Conservation (phyloP, 2,113 vertebrate genomes). For the Dicentrarchus labrax region DNA sequence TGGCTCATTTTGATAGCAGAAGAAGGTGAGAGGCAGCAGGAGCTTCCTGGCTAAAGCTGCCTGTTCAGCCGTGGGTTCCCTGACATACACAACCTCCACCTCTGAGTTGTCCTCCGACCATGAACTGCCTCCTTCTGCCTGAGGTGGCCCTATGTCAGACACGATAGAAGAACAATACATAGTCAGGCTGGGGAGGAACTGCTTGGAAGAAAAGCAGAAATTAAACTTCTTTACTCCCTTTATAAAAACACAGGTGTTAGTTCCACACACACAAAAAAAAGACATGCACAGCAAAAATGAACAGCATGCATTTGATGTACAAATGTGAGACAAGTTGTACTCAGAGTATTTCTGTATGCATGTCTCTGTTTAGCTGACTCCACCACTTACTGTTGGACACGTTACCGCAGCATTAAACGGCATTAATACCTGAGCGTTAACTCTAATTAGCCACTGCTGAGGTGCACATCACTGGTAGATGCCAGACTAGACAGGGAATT, state of each 20-base stretch:
- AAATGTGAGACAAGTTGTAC: conserved; percentile 25
- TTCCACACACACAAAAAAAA: conserved; percentile 42
- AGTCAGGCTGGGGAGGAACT: conserved; percentile 9
- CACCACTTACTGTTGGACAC: conserved; percentile 14
- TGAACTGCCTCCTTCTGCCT: conserved; percentile 25
- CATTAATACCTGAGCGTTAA: conserved; percentile 20
- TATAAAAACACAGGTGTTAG: conserved; percentile 58
- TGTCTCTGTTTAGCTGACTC: not conserved
- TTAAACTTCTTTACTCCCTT: conserved; percentile 5
- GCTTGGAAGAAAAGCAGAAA: not conserved
- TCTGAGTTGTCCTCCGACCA: conserved; percentile 72
- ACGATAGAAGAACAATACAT: conserved; percentile 1
- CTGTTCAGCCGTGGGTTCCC: conserved; percentile 91
- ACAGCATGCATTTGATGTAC: conserved; percentile 60
- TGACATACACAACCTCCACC: conserved; percentile 89
- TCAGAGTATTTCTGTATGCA: conserved; percentile 4
- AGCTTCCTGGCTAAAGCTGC: conserved; percentile 88
- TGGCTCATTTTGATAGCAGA: conserved; percentile 94
- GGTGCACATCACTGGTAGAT: conserved; percentile 25
- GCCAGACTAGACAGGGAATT: conserved; percentile 44
- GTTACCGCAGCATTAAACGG: conserved; percentile 10
- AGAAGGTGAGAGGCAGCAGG: conserved; percentile 92
- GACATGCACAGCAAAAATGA: conserved; percentile 63
- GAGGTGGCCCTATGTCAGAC: conserved; percentile 57
- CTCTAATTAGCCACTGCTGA: conserved; percentile 44